A percentile compares a stretch with the other conserved stretches of the same genome.
Conservation (phyloP, 2,888 invertebrate species). For the Oegoconia quadripuncta region DNA sequence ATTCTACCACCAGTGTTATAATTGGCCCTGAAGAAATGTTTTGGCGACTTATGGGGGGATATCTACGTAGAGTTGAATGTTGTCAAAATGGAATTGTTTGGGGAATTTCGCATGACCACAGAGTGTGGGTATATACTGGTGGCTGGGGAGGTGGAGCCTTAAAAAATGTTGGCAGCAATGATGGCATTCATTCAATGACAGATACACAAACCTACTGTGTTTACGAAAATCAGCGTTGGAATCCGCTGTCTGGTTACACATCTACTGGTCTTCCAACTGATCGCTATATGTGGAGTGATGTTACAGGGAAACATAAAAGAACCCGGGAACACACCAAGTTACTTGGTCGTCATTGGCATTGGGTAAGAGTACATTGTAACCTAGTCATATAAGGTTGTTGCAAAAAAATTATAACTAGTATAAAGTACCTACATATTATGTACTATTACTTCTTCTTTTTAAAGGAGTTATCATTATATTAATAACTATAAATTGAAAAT, state of each 20-base stretch:
- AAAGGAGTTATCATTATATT: too few species aligned
- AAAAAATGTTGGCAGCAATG: conserved; percentile 77
- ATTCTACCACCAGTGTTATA: conserved; percentile 81
- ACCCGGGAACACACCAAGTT: conserved; percentile 92
- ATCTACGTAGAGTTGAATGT: conserved; percentile 87
- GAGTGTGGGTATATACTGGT: conserved; percentile 93
- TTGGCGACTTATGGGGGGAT: conserved; percentile 93
- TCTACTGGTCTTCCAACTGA: conserved; percentile 92
- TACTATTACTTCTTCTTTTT: too few species aligned
- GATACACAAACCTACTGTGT: conserved; percentile 93
- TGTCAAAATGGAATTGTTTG: conserved; percentile 90
- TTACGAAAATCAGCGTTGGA: conserved; percentile 97
- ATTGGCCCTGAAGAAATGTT: conserved; percentile 87
- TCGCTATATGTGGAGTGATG: conserved; percentile 94
- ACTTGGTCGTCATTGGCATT: conserved; percentile 92
- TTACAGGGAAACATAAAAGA: conserved; percentile 89
- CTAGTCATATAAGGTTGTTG: too few species aligned
- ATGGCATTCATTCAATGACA: conserved; percentile 83
- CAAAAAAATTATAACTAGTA: too few species aligned
- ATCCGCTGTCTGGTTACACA: conserved; percentile 93
- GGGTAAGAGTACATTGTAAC: conserved; percentile 76
- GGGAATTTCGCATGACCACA: conserved; percentile 93
- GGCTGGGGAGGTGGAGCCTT: conserved; percentile 92
- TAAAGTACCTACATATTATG: too few species aligned
- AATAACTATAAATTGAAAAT: too few species aligned